Evolutionary conservation across 1,140 invertebrate species (phyloP).

Genomic region (Solen grandis): DNA sequence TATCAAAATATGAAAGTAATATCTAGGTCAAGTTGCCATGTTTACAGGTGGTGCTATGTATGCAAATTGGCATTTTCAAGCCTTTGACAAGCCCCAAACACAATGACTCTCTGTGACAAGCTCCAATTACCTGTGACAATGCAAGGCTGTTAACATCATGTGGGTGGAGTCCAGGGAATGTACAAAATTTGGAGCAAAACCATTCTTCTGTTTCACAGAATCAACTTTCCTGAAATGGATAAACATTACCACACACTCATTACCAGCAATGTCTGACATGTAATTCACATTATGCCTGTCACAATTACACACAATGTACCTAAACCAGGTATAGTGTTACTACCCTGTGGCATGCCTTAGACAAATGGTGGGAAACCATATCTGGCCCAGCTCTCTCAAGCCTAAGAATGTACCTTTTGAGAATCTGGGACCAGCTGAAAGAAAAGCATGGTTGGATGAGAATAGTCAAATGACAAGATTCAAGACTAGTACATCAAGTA

Average conservation of each 20-base stretch:
- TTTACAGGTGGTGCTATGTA: no score
- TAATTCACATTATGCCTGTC: no score
- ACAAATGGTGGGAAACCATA: slow-evolving; percentile 10
- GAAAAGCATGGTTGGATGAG: no score
- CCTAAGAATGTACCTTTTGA: neutral
- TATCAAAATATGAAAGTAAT: no score
- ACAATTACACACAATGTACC: no score
- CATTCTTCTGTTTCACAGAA: slow-evolving; percentile 96
- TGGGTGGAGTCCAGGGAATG: slow-evolving; percentile 99
- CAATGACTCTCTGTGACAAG: no score
- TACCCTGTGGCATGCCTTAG: no score
- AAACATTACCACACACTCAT: neutral
- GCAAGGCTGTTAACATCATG: slow-evolving; percentile 99
- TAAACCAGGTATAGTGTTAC: neutral
- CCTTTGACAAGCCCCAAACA: no score
- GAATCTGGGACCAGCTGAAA: neutral
- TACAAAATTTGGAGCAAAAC: slow-evolving; percentile 99
- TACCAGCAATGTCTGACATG: neutral
- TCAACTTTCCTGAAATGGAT: slow-evolving; percentile 87
- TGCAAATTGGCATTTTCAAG: no score
- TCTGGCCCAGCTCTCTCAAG: neutral
- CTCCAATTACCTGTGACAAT: slow-evolving; percentile 88
- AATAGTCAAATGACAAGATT: no score
- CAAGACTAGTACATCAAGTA: no score
- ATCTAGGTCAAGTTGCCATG: no score